Base-by-base conservation (phyloP, 1,140 invertebrate species). In the Anadara kagoshimensis region DNA sequence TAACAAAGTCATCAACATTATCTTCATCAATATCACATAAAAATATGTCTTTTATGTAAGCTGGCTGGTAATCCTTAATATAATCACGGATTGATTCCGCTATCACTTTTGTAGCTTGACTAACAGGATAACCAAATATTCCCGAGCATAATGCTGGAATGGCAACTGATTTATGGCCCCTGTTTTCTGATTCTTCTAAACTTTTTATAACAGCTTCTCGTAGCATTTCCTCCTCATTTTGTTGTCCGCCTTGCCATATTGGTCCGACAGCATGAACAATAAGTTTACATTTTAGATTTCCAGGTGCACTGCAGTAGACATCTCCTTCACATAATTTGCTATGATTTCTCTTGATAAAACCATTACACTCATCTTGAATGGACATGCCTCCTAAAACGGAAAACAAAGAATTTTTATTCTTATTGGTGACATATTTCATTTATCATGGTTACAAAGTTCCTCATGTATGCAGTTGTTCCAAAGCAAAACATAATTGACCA, bases 241-340 rank as follows among this genome's bases (percentile, higher is more conserved):
- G 61, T 12, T 41, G 24, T 22, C 78, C 78, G 4, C 69, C 73
- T 61, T 70, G 26, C 79, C 81, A 84, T 1, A 66, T 56, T 29
- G 83, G 83, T n/a, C 81, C 83, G 29, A 83, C 81, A 45, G 81
- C 81, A 74, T 84, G 83, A 18, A 75, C 49, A 22, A 84, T 70
- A 24, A 24, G 43, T 47, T 81, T 80, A 59, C 77, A 84, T 0
- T 64, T 58, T 11, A 82, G 45, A 2, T 67, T 79, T 20, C 82
- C 82, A 56, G 78, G 36, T 0, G 14, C 24, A 24, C 77, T 75
- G 20, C 74, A 64, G 29, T 69, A 79, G 2, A 81, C 69, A 10
- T 79, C 64, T 4, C 82, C 78, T 12, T 76, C 73, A 53, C 51
- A 45, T 24, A 83, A 43, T 14, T 53, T 47, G 5, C 72, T 72